Base-by-base conservation (phyloP, 1,140 invertebrate genomes). In the Probaryconus sp. region DNA sequence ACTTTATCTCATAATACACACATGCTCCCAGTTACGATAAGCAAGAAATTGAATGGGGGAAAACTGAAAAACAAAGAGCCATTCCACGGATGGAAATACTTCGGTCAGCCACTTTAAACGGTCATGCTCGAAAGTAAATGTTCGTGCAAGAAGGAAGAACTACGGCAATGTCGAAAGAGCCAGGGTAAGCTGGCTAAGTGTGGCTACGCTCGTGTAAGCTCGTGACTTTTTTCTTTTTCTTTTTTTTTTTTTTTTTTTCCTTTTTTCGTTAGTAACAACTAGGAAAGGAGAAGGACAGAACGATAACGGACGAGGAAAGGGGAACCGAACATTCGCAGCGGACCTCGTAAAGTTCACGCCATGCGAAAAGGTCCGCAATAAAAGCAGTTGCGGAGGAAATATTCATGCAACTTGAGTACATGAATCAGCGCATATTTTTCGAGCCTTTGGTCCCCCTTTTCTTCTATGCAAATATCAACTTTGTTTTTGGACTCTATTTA, bases 291-390 rank as follows among this genome's bases (percentile, higher is more conserved):
- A 37, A 55, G 26, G 35, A 38, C n/a, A n/a, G 55, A 65, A 61
- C 31, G 55, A 40, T 3, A 5, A 5, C 7, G 16, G 18, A 18
- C 5, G 33, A 14, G 33, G 14, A 16, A 37, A 2, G 13, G 11
- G 3, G 13, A 37, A 13, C 1, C 3, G 37, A 43, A 47, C 14
- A 24, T 47, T 55, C 55, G 47, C 42, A 30, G 26, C 33, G 51
- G 43, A 67, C 51, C 51, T 67, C 63, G 43, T 67, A 67, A 67
- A 67, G 48, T 58, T 67, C 43, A 9, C 63, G 26, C 51, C 33
- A 33, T 7, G 35, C 33, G 55, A 50, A 68, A 56, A 65, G 38
- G 11, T 51, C 11, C 11, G 21, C 47, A 37, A 28, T 53, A 64
- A 43, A 53, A 53, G 42, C 28, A 48, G 51, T 50, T 31, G 26